Evolutionary conservation across 2,888 invertebrate species (phyloP), one percentile per base, ranked within the genome.

Genomic region (Meloe dianella): DNA sequence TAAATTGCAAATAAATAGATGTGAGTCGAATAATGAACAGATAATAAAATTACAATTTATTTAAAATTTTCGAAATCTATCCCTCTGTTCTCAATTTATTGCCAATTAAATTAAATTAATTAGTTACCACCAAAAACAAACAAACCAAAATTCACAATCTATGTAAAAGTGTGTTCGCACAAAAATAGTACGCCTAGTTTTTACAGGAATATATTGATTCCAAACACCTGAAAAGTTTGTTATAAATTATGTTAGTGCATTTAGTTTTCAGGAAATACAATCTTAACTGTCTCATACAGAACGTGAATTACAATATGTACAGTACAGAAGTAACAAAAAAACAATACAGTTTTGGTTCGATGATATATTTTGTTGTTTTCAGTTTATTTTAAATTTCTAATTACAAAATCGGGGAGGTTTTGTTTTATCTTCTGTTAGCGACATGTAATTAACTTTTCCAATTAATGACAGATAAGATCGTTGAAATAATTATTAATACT

Each of bases 81-180:
- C 22, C 1, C 3, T 24, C 12, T 24, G 1, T 1, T 27, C 14
- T 2, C 54, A 27, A 54, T 54, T 54, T 54, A 54, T 54, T 27
- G 7, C 54, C 54, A 54, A 27, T 54, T 54, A 54, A 54, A 27
- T n/a, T 5, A 0, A 54, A 54, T 54, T 54, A 27, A 54, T 54
- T 27, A 7, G 7, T 8, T 5, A 8, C 54, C 54, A 14, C 14
- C 27, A 27, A 54, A 6, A 5, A 14, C 54, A 14, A 54, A n/a
- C n/a, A n/a, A n/a, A n/a, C n/a, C n/a, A n/a, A 41, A 54, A 24
- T 54, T 54, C 27, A 54, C 54, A 27, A n/a, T 41, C n/a, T n/a
- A 41, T 41, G 41, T n/a, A 41, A 7, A n/a, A 8, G 10, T 17
- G 14, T n/a, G 5, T 12, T 0, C 24, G 24, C 1, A 54, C 24